These are phyloP conservation scores for Cryptocephalus primarius DNA, from an alignment of 2,888 invertebrate genomes.

Conservation along the genomic window DNA sequence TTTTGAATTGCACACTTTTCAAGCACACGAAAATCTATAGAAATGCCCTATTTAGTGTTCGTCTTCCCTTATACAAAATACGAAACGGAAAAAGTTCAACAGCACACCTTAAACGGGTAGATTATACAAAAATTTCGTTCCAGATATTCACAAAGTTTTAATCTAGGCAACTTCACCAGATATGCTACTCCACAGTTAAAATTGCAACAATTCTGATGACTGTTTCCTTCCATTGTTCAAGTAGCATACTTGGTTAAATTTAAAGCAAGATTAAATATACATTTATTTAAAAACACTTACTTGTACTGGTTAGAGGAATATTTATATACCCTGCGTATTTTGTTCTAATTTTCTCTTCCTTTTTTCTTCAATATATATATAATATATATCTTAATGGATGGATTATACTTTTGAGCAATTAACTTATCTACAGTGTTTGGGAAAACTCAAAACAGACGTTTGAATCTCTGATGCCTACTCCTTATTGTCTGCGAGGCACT, in stretches of 20 bases:
- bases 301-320: slow-evolving; percentile 28
- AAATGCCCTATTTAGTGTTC: slow-evolving; percentile 2
- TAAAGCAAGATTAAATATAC: slow-evolving; percentile 10
- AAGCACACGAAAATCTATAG: slow-evolving; percentile 5
- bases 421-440: slow-evolving; percentile 20
- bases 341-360: slow-evolving; percentile 23
- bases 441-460: slow-evolving; percentile 10
- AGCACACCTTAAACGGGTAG: slow-evolving; percentile 12
- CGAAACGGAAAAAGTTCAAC: slow-evolving; percentile 8
- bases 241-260: background rate
- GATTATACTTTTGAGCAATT: slow-evolving; percentile 38
- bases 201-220: no score
- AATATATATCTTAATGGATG: slow-evolving; percentile 31
- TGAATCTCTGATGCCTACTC: background rate
- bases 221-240: background rate
- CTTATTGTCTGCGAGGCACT: no score
- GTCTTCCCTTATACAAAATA: slow-evolving; percentile 13
- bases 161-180: slow-evolving; percentile 2
- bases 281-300: slow-evolving; percentile 18
- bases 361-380: slow-evolving; percentile 20
- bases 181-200: background rate
- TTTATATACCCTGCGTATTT: slow-evolving; percentile 33
- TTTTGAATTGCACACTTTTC: background rate
- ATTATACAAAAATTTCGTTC: background rate
- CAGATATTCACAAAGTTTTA: slow-evolving; percentile 13